Evolutionary conservation across 2,888 invertebrate genomes (phyloP), one percentile per base, ranked within the genome.

Genomic region (Hoplodrina blanda): DNA sequence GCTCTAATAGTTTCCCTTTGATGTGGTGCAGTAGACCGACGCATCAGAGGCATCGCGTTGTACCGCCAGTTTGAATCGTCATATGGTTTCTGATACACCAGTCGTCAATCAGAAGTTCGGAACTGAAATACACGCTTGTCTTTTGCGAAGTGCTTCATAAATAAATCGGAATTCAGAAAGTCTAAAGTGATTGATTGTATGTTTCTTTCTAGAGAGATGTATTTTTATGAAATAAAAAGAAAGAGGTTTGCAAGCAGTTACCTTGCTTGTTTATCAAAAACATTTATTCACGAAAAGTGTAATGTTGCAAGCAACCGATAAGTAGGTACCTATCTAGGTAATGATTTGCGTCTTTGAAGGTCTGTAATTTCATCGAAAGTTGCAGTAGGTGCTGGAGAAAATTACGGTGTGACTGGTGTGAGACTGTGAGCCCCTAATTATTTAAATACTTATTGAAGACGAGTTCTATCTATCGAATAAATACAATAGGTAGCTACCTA

Each of bases 21-120:
- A 85, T 80, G 81, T 73, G 70, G 60, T 62, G 76, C 76, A 81
- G 44, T 53, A 30, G 60, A 69, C 55, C 60, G 63, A 67, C 56
- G 61, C 41, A 52, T 6, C 13, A n/a, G 44, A 46, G 15, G 20
- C 5, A 33, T 15, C 15, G 17, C 41, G 17, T 25, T 10, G 4
- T 4, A 6, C 20, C 19, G 37, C 19, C 30, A 25, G 65, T 60
- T 50, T n/a, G n/a, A 69, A 30, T 69, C 19, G 49, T 63, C 53
- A 33, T 56, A 46, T 56, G 65, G 62, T 19, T 64, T 69, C 72
- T 30, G 53, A 59, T 20, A 53, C 66, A 63, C 10, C 69, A 65
- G 50, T 46, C 30, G 19, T 7, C 52, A 33, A 15, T 63, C 37
- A 30, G 41, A 25, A 11, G 0, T 46, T 17, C 44, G 46, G 46